Base-by-base conservation (phyloP, 1,140 invertebrate species). In the Magallana angulata region DNA sequence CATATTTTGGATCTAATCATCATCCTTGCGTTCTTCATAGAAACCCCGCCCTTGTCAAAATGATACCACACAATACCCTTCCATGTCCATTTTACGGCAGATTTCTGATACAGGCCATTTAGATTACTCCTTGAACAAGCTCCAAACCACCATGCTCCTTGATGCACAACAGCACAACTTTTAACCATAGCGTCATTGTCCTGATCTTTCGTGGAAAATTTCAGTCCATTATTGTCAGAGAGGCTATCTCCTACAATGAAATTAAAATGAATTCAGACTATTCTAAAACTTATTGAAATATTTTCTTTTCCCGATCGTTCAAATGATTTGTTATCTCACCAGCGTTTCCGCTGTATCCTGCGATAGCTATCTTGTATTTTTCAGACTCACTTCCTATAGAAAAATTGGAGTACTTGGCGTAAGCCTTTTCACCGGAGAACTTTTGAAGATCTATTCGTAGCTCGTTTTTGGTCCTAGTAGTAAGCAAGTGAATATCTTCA, bases 61-160 rank as follows among this genome's bases (percentile, higher is more conserved):
- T 48, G 36, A 48, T 48, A 48, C 36, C 36, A 48, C 36, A 48
- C 36, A 48, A 48, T 48, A 48, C 36, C 36, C 36, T 48, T 48
- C 36, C 36, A 48, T 48, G 36, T 48, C 36, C 36, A 48, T 48
- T 48, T 48, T 48, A 48, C 3, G 36, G 5, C 36, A 48, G 36
- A 4, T 48, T 48, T 48, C 36, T 48, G 36, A 24, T 83, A 83
- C 36, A 18, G 16, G 14, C 36, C 82, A 24, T 83, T 83, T 83
- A 83, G 24, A 57, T 83, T 56, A 16, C 36, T 57, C 9, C 12
- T 30, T 4, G 57, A 57, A 36, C 82, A 83, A 12, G 16, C 11
- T 16, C 24, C n/a, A 24, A 14, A 83, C 82, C 82, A 83, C 82
- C 82, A 83, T 58, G 82, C 82, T 83, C 82, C 82, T 48, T 16